These are phyloP conservation scores for Hydraecia micacea DNA, from an alignment of 2,888 invertebrate genomes.

Conservation along the genomic window DNA sequence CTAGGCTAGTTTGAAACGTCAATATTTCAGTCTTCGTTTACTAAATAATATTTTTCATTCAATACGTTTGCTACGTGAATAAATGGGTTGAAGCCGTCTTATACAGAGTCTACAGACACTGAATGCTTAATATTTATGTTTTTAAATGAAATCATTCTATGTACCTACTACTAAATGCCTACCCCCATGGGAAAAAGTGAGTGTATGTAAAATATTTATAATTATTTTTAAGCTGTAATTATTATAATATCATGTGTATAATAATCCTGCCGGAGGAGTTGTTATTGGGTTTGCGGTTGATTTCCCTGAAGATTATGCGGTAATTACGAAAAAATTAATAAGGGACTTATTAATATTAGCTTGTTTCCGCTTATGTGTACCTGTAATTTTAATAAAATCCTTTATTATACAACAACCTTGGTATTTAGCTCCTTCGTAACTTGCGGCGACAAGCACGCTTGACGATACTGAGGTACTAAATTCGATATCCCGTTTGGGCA, in stretches of 20 bases:
- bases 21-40: not conserved
- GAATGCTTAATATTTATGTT: not conserved
- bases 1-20: not conserved
- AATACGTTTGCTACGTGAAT: not conserved
- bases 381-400: slow-evolving; percentile 17
- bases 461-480: not conserved
- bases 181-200: no score
- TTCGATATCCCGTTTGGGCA: not conserved
- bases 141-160: not conserved
- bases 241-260: slow-evolving; percentile 6
- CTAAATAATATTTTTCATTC: not conserved
- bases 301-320: slow-evolving; percentile 42
- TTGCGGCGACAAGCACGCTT: not conserved
- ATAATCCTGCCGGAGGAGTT: not conserved
- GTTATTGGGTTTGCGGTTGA: slow-evolving; percentile 34
- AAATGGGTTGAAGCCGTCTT: not conserved
- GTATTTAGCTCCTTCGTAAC: not conserved
- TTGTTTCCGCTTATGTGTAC: not conserved
- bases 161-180: no score
- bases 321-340: slow-evolving; percentile 42
- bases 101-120: not conserved
- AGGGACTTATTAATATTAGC: slow-evolving; percentile 29
- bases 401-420: not conserved
- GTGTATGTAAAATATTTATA: no score
- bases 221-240: not conserved